Conservation (phyloP, 2,888 invertebrate species). For the Spilosoma lubricipeda region DNA sequence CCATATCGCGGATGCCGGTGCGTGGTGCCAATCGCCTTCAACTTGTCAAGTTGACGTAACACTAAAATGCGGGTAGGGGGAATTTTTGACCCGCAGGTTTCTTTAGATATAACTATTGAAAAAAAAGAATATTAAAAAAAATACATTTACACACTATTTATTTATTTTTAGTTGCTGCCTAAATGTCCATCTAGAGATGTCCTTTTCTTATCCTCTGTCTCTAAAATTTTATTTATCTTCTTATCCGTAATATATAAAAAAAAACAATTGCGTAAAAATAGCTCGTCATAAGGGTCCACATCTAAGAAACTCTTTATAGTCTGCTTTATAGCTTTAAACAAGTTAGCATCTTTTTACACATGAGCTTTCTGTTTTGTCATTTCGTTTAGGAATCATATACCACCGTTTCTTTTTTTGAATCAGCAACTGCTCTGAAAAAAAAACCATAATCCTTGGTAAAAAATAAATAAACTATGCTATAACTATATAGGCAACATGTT, state of each 20-base stretch:
- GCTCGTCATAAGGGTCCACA: not conserved
- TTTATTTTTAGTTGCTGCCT: not conserved
- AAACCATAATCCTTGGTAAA: not conserved
- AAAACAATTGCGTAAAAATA: not conserved
- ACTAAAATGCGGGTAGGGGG: constrained; percentile 29
- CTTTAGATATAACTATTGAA: not conserved
- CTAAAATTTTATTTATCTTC: not conserved
- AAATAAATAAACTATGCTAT: not conserved
- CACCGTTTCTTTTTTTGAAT: not conserved
- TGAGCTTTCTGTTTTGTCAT: not conserved
- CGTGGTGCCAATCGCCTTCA: constrained; percentile 67
- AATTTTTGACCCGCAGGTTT: not conserved
- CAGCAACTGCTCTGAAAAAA: not conserved
- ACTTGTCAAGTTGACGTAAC: constrained; percentile 65
- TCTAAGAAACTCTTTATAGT: not conserved
- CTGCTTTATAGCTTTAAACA: not conserved
- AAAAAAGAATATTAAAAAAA: too few relatives aligned
- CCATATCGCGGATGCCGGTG: constrained; percentile 67
- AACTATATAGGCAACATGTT: not conserved
- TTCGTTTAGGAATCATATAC: not conserved
- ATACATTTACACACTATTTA: not conserved
- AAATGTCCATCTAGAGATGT: not conserved
- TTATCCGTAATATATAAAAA: not conserved
- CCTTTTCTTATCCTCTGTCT: not conserved
- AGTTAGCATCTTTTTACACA: not conserved